Conservation (phyloP, 37 sponge, comb jelly and placozoan genomes). For the Theonella swinhoei region DNA sequence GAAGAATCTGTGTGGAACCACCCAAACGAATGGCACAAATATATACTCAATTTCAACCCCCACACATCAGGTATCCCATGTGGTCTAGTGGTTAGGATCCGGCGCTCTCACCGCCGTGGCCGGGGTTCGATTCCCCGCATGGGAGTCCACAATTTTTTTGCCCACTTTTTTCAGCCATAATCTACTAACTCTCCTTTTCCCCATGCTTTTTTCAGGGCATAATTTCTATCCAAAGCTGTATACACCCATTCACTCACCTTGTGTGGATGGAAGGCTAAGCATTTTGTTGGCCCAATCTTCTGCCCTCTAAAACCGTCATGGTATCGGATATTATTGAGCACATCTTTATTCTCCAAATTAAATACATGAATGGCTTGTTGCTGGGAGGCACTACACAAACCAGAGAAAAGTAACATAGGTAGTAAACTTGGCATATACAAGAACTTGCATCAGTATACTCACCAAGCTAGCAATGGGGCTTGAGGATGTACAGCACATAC, state of each 20-base stretch:
- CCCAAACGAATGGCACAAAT: background rate
- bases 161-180: background rate
- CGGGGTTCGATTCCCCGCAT: constrained; percentile 9
- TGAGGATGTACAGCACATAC: constrained; percentile 74
- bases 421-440: background rate
- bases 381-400: constrained; percentile 35
- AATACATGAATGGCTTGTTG: constrained; percentile 78
- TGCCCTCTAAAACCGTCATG: constrained; percentile 98
- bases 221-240: background rate
- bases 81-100: constrained; percentile 27
- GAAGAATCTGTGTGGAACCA: background rate
- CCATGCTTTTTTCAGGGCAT: background rate
- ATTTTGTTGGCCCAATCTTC: constrained; percentile 80
- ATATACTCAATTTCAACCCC: too few relatives aligned
- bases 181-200: background rate
- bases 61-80: background rate
- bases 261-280: constrained; percentile 91
- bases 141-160: background rate
- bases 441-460: too few relatives aligned
- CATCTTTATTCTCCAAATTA: constrained; percentile 61
- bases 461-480: constrained; percentile 78
- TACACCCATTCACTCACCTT: constrained; percentile 40
- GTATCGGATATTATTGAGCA: constrained; percentile 81
- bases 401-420: background rate
- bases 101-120: constrained; percentile 26